Percentiles rank a stretch among this genome's conserved stretches.
Conservation (phyloP, 2,888 invertebrate genomes). For the Drosophila gaucha region DNA sequence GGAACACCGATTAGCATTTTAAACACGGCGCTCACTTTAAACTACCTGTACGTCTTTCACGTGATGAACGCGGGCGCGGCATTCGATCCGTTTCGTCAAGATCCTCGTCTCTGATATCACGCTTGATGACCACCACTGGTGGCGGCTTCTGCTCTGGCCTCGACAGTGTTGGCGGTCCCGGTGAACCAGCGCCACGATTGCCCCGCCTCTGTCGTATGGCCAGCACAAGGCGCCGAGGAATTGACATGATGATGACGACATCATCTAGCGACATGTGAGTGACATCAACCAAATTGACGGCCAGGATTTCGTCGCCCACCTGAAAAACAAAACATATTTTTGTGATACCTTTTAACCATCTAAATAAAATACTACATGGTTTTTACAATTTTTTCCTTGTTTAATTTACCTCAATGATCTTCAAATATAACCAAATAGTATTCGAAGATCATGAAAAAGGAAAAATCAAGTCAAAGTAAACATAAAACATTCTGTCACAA, state of each 20-base stretch:
- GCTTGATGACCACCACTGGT: conserved; percentile 95
- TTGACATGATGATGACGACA: conserved; percentile 99
- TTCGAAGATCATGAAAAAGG: no score
- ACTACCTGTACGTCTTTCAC: conserved; percentile 85
- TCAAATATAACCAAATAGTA: no score
- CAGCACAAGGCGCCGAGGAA: conserved; percentile 96
- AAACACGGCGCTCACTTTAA: conserved; percentile 77
- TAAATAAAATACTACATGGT: no score
- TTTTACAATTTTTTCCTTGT: no score
- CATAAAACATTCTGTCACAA: background rate
- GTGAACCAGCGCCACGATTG: conserved; percentile 85
- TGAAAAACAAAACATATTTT: conserved; percentile 67
- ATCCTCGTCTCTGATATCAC: conserved; percentile 94
- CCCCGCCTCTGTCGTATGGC: conserved; percentile 95
- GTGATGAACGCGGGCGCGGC: conserved; percentile 85
- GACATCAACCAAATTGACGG: conserved; percentile 99
- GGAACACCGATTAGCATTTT: conserved; percentile 75
- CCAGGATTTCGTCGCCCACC: conserved; percentile 99
- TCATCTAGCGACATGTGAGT: conserved; percentile 99
- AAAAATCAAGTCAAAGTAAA: background rate
- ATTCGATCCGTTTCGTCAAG: conserved; percentile 87
- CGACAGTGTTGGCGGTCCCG: conserved; percentile 86
- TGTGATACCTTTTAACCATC: no score
- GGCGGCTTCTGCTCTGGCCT: conserved; percentile 93
- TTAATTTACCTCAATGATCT: no score